Evolutionary conservation across 2,888 invertebrate species (phyloP).

Genomic region (Apomyelois bistriatella): DNA sequence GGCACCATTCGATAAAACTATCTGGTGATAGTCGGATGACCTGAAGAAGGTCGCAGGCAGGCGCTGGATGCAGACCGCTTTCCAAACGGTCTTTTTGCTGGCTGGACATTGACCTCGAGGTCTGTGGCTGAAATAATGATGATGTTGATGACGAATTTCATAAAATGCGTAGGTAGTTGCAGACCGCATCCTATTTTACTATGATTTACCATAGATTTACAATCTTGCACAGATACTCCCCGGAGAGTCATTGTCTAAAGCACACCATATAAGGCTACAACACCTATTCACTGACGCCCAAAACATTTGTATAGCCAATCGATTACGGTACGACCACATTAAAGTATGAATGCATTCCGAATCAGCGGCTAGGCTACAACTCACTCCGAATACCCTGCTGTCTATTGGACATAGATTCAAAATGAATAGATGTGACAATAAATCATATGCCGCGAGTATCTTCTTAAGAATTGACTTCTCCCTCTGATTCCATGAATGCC

Average conservation of each 20-base stretch:
- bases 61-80: no score
- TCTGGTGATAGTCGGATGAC: no score
- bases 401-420: background rate
- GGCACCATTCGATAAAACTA: no score
- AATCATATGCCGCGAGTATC: background rate
- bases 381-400: slow-evolving; percentile 10
- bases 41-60: no score
- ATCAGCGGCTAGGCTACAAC: slow-evolving; percentile 4
- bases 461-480: no score
- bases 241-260: background rate
- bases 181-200: background rate
- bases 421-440: background rate
- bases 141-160: no score
- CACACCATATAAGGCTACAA: background rate
- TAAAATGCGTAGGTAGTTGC: no score
- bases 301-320: slow-evolving; percentile 7
- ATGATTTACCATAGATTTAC: background rate
- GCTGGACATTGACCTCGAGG: no score
- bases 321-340: slow-evolving; percentile 1
- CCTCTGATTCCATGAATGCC: no score
- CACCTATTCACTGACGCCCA: background rate
- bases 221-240: background rate
- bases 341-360: slow-evolving; percentile 8
- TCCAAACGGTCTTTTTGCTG: no score
- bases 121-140: no score